These are phyloP conservation scores for Cyprinus carpio DNA, from an alignment of 2,113 vertebrate genomes.

Conservation along the genomic window DNA sequence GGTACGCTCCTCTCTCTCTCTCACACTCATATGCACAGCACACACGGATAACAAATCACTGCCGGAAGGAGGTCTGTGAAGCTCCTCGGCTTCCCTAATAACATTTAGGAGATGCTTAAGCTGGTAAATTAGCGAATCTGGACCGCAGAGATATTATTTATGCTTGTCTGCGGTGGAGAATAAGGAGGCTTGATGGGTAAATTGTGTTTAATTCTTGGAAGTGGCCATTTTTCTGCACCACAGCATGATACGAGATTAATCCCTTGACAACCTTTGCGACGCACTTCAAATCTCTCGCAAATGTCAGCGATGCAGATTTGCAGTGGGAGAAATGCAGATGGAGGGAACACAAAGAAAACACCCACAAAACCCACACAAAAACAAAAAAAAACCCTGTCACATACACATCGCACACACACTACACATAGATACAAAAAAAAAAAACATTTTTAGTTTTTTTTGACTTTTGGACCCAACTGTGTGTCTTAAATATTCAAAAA, in stretches of 20 bases:
- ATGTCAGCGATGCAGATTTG: constrained; percentile 75
- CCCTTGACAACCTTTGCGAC: constrained; percentile 81
- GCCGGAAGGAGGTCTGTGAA: constrained; percentile 79
- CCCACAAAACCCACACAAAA: constrained; percentile 58
- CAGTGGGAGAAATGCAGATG: constrained; percentile 56
- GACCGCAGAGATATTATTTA: constrained; percentile 83
- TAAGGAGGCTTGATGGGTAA: constrained; percentile 81
- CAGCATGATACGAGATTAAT: constrained; percentile 84
- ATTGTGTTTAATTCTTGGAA: constrained; percentile 83
- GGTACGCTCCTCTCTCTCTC: constrained; percentile 68
- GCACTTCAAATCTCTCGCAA: constrained; percentile 81
- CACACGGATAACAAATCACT: constrained; percentile 79
- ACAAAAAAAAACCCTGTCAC: constrained; percentile 20
- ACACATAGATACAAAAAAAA: background rate
- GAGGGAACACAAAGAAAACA: constrained; percentile 47
- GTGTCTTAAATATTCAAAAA: background rate
- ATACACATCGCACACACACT: background rate
- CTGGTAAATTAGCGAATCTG: constrained; percentile 84
- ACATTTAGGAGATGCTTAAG: constrained; percentile 82
- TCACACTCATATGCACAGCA: constrained; percentile 68
- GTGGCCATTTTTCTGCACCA: constrained; percentile 74
- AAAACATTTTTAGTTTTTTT: background rate
- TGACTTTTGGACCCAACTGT: background rate
- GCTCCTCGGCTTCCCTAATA: constrained; percentile 79
- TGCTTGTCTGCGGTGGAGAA: constrained; percentile 80